Base-by-base conservation (phyloP, 2,113 vertebrate genomes). In the Chascanopsetta lugubris region DNA sequence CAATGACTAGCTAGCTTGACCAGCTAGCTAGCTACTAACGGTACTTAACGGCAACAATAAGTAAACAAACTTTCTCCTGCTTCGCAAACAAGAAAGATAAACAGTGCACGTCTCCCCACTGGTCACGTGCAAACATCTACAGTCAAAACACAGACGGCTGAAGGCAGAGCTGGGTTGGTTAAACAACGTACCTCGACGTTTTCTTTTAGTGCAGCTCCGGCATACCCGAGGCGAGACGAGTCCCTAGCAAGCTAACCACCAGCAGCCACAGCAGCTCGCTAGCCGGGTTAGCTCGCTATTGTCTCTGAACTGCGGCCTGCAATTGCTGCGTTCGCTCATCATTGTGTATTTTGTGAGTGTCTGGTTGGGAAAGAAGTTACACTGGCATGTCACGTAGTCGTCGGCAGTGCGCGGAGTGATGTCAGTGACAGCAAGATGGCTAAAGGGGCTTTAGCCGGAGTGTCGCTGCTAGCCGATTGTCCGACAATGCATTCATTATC, bases 241-340 rank as follows among this genome's bases (percentile, higher is more conserved):
- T 60, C 67, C 53, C 46, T 45, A 78, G 82, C 83, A 46, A 64
- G 76, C 75, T 84, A 66, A 88, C n/a, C n/a, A n/a, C n/a, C n/a
- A n/a, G 86, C 83, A 69, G 68, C 74, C 26, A 46, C 68, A 21
- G 27, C 46, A 51, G 56, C 42, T 29, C 2, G 80, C 74, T 82
- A 80, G 82, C 72, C 34, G 8, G 42, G 68, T 58, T 89, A 84
- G 84, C 87, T 42, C 42, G 78, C 79, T 84, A 86, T 90, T 90
- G 88, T 90, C 80, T 86, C 75, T 75, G 58, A 43, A 30, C 73
- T 75, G 72, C 66, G 90, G 91, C 89, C 91, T 91, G 78, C 79
- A 83, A 24, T 82, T 77, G 67, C 84, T 84, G 53, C 85, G 77
- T 68, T 88, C 70, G 72, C 79, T 80, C 42, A 64, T 75, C 87